These are phyloP conservation scores for Pangasius macronema DNA, from an alignment of 2,797 vertebrate species.

Conservation along the genomic window DNA sequence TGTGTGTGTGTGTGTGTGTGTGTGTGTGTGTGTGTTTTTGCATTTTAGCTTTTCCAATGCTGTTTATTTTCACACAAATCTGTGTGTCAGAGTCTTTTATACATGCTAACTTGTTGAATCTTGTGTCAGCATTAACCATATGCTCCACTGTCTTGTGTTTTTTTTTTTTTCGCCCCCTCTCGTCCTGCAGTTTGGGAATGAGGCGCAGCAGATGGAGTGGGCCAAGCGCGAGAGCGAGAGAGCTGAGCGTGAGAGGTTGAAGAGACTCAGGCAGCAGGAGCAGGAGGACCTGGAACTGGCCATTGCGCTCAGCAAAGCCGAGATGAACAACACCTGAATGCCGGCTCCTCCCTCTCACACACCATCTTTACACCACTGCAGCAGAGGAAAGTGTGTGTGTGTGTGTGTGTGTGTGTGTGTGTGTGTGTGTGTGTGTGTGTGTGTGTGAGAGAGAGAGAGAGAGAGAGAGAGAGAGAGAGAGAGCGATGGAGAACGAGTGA, in stretches of 20 bases:
- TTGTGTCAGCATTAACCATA: not conserved
- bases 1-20: not conserved
- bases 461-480: slow-evolving; percentile 2
- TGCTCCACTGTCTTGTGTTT: slow-evolving; percentile 6
- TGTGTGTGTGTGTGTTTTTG: not conserved
- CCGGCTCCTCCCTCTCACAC: slow-evolving; percentile 14
- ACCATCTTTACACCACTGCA: slow-evolving; percentile 32
- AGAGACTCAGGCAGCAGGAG: slow-evolving; percentile 90
- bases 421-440: slow-evolving; percentile 25
- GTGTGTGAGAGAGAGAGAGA: too few relatives aligned
- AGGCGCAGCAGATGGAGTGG: slow-evolving; percentile 98
- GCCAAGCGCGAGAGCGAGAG: slow-evolving; percentile 96
- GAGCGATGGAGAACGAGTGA: slow-evolving; percentile 4
- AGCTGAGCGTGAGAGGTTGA: slow-evolving; percentile 91
- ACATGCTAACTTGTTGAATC: not conserved
- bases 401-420: slow-evolving; percentile 37
- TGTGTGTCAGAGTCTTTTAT: not conserved
- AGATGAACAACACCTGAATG: slow-evolving; percentile 90
- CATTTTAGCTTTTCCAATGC: not conserved
- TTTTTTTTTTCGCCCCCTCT: not conserved
- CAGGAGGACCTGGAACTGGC: slow-evolving; percentile 97
- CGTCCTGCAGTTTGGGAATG: slow-evolving; percentile 88
- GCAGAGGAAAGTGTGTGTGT: slow-evolving; percentile 11
- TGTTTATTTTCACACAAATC: not conserved
- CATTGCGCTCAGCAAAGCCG: slow-evolving; percentile 97